A percentile compares a stretch with the other conserved stretches of the same genome.
Evolutionary conservation across 2,797 vertebrate species (phyloP).

Genomic region (Pipistrellus pipistrellus): DNA sequence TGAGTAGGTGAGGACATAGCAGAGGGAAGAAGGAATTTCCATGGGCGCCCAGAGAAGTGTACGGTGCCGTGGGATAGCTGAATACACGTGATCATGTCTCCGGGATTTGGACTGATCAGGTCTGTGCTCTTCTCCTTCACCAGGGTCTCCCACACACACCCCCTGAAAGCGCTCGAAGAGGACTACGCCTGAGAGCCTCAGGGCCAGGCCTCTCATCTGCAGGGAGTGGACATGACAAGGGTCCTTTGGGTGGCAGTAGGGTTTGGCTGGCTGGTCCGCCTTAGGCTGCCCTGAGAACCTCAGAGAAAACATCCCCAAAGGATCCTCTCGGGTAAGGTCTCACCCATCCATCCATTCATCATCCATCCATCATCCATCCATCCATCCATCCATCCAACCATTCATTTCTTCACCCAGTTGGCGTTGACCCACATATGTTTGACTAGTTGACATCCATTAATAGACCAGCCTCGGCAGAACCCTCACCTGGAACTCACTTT

Average conservation of each 20-base stretch:
- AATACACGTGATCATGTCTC: rapidly evolving
- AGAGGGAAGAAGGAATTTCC: not conserved
- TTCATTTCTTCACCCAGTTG: not conserved
- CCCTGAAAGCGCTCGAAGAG: not conserved
- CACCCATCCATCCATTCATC: too few relatives aligned
- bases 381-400: too few relatives aligned
- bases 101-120: not conserved
- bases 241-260: not conserved
- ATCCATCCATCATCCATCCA: too few relatives aligned
- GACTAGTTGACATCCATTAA: not conserved
- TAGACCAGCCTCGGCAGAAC: not conserved
- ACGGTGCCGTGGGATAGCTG: rapidly evolving
- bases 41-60: not conserved
- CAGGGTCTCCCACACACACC: not conserved
- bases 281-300: not conserved
- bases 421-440: rapidly evolving
- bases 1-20: rapidly evolving
- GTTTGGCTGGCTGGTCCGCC: not conserved
- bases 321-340: not conserved
- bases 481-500: not conserved
- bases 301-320: not conserved
- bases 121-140: not conserved
- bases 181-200: not conserved
- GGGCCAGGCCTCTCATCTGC: not conserved
- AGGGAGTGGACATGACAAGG: not conserved